Evolutionary conservation across 2,888 invertebrate genomes (phyloP), one percentile per base, ranked within the genome.

Genomic region (Leucoptera coffeella): DNA sequence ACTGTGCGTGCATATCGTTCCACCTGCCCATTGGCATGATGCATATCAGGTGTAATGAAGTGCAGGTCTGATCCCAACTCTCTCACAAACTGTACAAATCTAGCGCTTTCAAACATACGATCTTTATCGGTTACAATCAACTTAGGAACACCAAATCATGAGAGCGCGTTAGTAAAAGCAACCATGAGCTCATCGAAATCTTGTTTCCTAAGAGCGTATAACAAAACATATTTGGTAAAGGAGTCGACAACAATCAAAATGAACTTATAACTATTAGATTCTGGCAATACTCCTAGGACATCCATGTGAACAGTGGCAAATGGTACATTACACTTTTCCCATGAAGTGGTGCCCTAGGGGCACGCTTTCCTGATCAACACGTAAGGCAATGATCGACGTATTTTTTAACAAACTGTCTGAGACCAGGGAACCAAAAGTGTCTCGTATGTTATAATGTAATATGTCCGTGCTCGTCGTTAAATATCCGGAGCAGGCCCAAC

Each of bases 11-110:
- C 26, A 15, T 38, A 37, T 2, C 37, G 23, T 17, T 38, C 37
- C 1, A 31, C 35, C 20, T 37, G 37, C 12, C 35, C 37, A 15
- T 37, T 34, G 2, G 30, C 13, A 40, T 40, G 4, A 39, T 39
- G n/a, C n/a, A n/a, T n/a, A n/a, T n/a, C n/a, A n/a, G n/a, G n/a
- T n/a, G n/a, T n/a, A n/a, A n/a, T n/a, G 3, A 28, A 27, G 24
- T 42, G 41, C 0, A 34, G 10, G 1, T 32, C 29, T 25, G 22
- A 27, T 4, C 40, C 38, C 8, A 35, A 4, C 3, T 31, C 13
- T 31, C 31, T n/a, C n/a, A n/a, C n/a, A n/a, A n/a, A 37, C 2
- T 11, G 25, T 0, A 22, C 3, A 17, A 41, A 41, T 1, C 30
- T 12, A 2, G 13, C 3, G n/a, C 31, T 26, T 26, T 41, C 26